These are phyloP conservation scores for Shinisaurus crocodilurus DNA, from an alignment of 2,113 vertebrate genomes.

Conservation along the genomic window DNA sequence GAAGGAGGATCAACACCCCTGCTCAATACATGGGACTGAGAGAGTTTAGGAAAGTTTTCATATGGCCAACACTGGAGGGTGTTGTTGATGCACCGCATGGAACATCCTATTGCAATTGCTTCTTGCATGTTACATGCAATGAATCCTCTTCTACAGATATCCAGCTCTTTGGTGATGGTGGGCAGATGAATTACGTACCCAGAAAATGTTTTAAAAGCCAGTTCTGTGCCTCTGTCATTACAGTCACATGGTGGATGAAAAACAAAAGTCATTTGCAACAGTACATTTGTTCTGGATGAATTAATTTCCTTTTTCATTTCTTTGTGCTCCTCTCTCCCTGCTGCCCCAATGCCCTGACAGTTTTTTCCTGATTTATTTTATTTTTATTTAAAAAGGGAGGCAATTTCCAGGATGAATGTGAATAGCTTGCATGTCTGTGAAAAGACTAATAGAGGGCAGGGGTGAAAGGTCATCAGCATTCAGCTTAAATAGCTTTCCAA, in stretches of 20 bases:
- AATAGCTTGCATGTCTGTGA: background rate
- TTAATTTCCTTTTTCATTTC: slow-evolving; percentile 44
- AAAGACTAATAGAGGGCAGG: slow-evolving; percentile 46
- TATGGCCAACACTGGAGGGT: background rate
- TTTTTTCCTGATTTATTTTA: slow-evolving; percentile 6
- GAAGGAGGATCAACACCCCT: too few species aligned
- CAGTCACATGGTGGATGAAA: background rate
- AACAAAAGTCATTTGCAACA: slow-evolving; percentile 31
- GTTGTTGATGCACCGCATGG: background rate
- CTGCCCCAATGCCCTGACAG: background rate
- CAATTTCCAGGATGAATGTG: slow-evolving; percentile 37
- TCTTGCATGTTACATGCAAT: background rate
- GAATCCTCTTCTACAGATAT: background rate
- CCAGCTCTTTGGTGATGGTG: background rate
- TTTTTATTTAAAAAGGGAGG: slow-evolving; percentile 28
- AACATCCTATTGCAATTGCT: background rate
- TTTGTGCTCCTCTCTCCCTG: background rate
- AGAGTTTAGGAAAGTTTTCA: background rate
- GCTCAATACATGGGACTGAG: background rate
- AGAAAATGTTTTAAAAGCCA: slow-evolving; percentile 44
- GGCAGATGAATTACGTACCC: slow-evolving; percentile 15
- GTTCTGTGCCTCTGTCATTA: background rate
- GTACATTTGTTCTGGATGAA: slow-evolving; percentile 43
- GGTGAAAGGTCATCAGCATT: slow-evolving; percentile 41
- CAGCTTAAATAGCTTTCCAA: slow-evolving; percentile 49